phyloP scores from a whole-genome alignment of 2,888 invertebrate genomes.

The Conomelus anceps region DNA sequence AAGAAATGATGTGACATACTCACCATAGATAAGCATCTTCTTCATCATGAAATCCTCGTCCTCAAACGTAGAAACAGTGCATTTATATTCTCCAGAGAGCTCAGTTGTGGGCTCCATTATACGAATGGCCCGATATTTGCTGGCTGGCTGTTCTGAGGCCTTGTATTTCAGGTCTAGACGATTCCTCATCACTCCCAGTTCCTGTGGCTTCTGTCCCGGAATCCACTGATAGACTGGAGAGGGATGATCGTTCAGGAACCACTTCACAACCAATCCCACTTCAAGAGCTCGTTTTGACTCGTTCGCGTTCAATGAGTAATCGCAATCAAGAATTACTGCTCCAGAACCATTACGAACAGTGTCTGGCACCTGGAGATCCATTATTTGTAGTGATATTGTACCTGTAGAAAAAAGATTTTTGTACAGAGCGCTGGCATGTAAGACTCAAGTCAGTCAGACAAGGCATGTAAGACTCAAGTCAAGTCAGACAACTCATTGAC shows the following conservation, averaged over 20 bases:
- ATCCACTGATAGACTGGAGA: slow-evolving; percentile 54
- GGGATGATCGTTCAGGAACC: slow-evolving; percentile 47
- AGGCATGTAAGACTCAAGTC: too few relatives aligned
- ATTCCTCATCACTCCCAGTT: slow-evolving; percentile 43
- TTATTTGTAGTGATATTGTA: slow-evolving; percentile 29
- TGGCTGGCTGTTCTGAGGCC: slow-evolving; percentile 49
- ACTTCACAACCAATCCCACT: slow-evolving; percentile 52
- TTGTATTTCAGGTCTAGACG: slow-evolving; percentile 42
- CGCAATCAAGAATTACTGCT: slow-evolving; percentile 50
- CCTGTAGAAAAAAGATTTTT: slow-evolving; percentile 16
- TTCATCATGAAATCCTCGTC: slow-evolving; percentile 54
- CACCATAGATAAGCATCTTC: slow-evolving; percentile 62
- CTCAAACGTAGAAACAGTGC: slow-evolving; percentile 58
- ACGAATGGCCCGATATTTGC: slow-evolving; percentile 56
- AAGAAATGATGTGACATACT: too few relatives aligned
- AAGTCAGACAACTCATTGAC: too few relatives aligned
- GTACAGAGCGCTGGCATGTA: too few relatives aligned
- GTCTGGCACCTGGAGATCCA: slow-evolving; percentile 31
- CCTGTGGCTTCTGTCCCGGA: slow-evolving; percentile 42
- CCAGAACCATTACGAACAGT: slow-evolving; percentile 43
- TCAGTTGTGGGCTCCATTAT: slow-evolving; percentile 59
- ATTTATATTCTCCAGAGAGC: slow-evolving; percentile 61
- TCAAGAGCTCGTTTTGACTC: slow-evolving; percentile 43
- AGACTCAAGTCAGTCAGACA: too few relatives aligned
- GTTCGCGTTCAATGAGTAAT: slow-evolving; percentile 44